Evolutionary conservation across 2,888 invertebrate genomes (phyloP).

Genomic region (Pimpla rufipes): DNA sequence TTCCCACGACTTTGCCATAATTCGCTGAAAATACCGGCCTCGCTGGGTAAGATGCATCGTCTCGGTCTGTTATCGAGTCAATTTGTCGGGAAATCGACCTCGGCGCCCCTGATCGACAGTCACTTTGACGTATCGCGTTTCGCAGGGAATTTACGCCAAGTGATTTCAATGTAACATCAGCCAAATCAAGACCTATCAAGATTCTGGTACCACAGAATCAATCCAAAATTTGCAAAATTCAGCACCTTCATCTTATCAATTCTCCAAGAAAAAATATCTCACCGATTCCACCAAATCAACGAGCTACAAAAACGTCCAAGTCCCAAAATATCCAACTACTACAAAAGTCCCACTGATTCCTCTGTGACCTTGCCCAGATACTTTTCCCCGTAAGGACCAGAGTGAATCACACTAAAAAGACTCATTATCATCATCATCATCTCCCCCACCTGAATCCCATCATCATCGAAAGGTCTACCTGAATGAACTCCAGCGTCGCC

Average conservation of each 20-base stretch:
- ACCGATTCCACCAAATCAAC: too few species aligned
- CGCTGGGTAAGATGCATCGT: background rate
- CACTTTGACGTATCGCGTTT: background rate
- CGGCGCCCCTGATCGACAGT: constrained; percentile 68
- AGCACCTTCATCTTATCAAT: too few species aligned
- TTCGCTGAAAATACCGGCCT: constrained; percentile 51
- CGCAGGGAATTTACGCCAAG: background rate
- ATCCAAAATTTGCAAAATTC: too few species aligned
- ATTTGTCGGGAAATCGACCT: constrained; percentile 37
- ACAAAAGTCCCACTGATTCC: too few species aligned
- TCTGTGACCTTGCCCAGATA: too few species aligned
- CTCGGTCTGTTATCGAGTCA: constrained; percentile 49
- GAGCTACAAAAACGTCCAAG: too few species aligned
- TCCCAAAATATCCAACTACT: too few species aligned
- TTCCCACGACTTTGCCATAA: constrained; percentile 63
- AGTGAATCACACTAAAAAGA: background rate
- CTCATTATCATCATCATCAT: background rate
- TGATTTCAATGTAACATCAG: constrained; percentile 1
- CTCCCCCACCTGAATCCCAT: too few species aligned
- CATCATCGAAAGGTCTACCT: constrained; percentile 87
- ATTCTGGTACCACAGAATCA: too few species aligned
- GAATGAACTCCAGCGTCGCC: constrained; percentile 90
- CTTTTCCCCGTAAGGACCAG: background rate
- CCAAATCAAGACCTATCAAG: too few species aligned
- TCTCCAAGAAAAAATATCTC: too few species aligned